phyloP scores from a whole-genome alignment of 2,113 vertebrate species.

The Carassius auratus region DNA sequence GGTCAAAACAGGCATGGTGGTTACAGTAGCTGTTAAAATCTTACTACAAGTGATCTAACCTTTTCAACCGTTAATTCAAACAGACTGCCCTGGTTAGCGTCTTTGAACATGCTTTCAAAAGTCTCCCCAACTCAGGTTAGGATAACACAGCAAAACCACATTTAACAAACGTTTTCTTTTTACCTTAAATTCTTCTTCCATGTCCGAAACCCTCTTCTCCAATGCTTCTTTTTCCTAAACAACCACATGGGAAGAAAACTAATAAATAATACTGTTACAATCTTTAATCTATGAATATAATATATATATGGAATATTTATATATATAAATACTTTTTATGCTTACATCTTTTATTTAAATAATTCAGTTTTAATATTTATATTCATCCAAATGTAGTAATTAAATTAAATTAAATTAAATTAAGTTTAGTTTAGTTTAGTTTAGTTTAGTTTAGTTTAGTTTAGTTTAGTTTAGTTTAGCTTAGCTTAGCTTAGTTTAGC shows the following conservation, averaged over 20 bases:
- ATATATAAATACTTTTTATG: no score
- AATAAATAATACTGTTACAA: not conserved
- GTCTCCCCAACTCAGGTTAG: not conserved
- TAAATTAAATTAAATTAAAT: no score
- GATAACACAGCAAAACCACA: not conserved
- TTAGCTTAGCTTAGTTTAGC: no score
- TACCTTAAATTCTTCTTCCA: constrained; percentile 99
- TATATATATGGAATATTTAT: no score
- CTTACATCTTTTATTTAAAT: no score
- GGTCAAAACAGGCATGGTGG: not conserved
- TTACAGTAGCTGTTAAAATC: not conserved
- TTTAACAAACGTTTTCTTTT: constrained; percentile 20
- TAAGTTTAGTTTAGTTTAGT: no score
- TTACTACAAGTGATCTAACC: not conserved
- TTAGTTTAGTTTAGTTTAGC: no score
- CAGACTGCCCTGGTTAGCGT: not conserved
- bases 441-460: no score
- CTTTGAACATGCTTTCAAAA: not conserved
- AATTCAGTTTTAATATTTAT: no score
- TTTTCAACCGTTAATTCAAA: not conserved
- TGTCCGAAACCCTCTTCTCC: constrained; percentile 93
- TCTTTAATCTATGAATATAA: no score
- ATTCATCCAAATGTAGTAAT: not conserved
- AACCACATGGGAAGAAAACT: constrained; percentile 20
- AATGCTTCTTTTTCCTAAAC: constrained; percentile 89